Evolutionary conservation across 1,140 invertebrate species (phyloP).

Genomic region (Cepaea nemoralis): DNA sequence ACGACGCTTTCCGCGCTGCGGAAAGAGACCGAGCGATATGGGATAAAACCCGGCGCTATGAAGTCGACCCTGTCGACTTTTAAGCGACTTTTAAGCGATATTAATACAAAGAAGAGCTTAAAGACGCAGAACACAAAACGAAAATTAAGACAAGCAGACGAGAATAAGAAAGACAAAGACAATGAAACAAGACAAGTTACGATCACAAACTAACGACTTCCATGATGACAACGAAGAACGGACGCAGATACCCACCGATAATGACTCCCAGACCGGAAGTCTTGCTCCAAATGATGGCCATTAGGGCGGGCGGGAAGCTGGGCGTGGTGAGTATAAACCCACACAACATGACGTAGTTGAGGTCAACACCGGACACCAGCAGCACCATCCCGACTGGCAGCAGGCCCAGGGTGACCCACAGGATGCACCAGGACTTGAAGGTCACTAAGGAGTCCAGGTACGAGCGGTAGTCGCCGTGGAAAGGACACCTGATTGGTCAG

Average conservation of each 20-base stretch:
- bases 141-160: too few species aligned
- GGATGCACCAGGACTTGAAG: constrained; percentile 65
- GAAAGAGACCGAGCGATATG: too few species aligned
- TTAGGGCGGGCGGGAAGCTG: constrained; percentile 57
- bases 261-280: constrained; percentile 54
- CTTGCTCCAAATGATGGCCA: constrained; percentile 62
- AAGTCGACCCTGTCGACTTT: too few species aligned
- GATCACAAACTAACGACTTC: too few species aligned
- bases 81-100: too few species aligned
- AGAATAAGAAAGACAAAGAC: too few species aligned
- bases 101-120: too few species aligned
- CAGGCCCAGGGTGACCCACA: constrained; percentile 61
- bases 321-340: constrained; percentile 62
- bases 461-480: constrained; percentile 45
- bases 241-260: constrained; percentile 55
- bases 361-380: constrained; percentile 52
- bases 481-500: constrained; percentile 17
- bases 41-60: too few species aligned
- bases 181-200: too few species aligned
- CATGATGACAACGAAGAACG: too few species aligned
- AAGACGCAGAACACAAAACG: too few species aligned
- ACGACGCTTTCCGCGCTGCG: too few species aligned
- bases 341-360: constrained; percentile 61
- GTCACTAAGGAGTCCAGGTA: constrained; percentile 58
- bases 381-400: constrained; percentile 58